Percentiles rank a stretch among this genome's conserved stretches.
phyloP scores from a whole-genome alignment of 2,113 vertebrate species.

The Mustela lutreola region DNA sequence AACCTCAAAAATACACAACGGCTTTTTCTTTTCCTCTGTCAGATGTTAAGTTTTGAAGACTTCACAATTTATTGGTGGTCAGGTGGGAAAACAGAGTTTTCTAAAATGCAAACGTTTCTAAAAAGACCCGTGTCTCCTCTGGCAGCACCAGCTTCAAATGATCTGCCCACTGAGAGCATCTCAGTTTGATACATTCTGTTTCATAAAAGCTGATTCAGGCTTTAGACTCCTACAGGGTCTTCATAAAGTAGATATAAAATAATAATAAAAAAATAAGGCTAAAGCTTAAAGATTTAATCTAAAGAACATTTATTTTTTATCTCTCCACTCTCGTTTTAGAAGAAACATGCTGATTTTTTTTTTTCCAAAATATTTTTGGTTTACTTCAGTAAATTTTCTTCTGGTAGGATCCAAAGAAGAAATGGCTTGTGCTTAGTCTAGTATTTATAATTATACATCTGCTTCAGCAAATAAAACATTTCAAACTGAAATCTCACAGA shows the following conservation, averaged over 20 bases:
- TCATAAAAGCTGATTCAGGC: conserved; percentile 81
- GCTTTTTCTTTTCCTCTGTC: conserved; percentile 58
- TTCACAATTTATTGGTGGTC: conserved; percentile 75
- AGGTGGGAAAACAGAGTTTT: conserved; percentile 77
- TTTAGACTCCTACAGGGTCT: conserved; percentile 77
- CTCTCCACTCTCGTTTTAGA: conserved; percentile 47
- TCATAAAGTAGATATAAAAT: conserved; percentile 80
- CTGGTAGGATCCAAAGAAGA: neutral
- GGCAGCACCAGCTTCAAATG: conserved; percentile 82
- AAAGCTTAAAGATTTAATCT: conserved; percentile 74
- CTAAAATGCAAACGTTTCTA: conserved; percentile 82
- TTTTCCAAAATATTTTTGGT: conserved; percentile 18
- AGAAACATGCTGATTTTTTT: conserved; percentile 67
- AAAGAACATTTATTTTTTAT: conserved; percentile 68
- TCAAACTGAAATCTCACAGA: conserved; percentile 15
- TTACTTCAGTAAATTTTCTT: conserved; percentile 7
- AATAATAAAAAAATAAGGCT: conserved; percentile 72
- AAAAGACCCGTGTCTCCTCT: conserved; percentile 81
- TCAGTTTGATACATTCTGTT: conserved; percentile 84
- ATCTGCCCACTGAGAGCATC: conserved; percentile 81
- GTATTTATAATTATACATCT: neutral
- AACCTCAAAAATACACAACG: conserved; percentile 48
- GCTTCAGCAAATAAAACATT: conserved; percentile 53
- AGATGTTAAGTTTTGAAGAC: conserved; percentile 72
- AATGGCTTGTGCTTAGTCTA: neutral